Conservation (phyloP, 2,113 vertebrate species). For the Semicossyphus pulcher region DNA sequence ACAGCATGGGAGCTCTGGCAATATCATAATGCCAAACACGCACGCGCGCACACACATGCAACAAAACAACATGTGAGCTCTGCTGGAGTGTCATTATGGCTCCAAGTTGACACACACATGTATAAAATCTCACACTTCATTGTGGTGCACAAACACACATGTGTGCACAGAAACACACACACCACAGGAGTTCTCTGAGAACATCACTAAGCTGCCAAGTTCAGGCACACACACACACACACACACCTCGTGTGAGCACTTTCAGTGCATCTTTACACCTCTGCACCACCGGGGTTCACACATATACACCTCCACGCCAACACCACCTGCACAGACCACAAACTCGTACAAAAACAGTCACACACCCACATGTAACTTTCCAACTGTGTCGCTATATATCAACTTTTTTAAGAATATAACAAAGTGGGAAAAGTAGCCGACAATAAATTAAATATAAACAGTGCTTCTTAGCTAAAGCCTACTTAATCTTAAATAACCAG, state of each 20-base stretch:
- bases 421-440: not conserved
- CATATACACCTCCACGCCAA: slow-evolving; percentile 27
- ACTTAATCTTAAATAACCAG: not conserved
- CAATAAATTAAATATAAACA: slow-evolving; percentile 14
- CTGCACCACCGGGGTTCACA: slow-evolving; percentile 24
- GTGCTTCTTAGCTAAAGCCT: not conserved
- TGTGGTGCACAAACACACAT: not conserved
- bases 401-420: not conserved
- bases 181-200: slow-evolving; percentile 49
- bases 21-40: slow-evolving; percentile 55
- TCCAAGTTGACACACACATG: slow-evolving; percentile 62
- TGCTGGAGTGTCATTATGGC: slow-evolving; percentile 21
- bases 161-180: slow-evolving; percentile 5
- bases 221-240: slow-evolving; percentile 1
- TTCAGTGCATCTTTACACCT: slow-evolving; percentile 39
- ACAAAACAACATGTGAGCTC: slow-evolving; percentile 42
- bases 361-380: not conserved
- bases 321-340: slow-evolving; percentile 2
- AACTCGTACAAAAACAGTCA: not conserved
- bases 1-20: slow-evolving; percentile 70
- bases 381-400: not conserved
- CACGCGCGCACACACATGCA: slow-evolving; percentile 18
- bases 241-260: slow-evolving; percentile 21
- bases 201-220: slow-evolving; percentile 51
- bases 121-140: slow-evolving; percentile 39